These are phyloP conservation scores for Syngnathus rostellatus DNA, from an alignment of 2,797 vertebrate genomes.

Conservation along the genomic window DNA sequence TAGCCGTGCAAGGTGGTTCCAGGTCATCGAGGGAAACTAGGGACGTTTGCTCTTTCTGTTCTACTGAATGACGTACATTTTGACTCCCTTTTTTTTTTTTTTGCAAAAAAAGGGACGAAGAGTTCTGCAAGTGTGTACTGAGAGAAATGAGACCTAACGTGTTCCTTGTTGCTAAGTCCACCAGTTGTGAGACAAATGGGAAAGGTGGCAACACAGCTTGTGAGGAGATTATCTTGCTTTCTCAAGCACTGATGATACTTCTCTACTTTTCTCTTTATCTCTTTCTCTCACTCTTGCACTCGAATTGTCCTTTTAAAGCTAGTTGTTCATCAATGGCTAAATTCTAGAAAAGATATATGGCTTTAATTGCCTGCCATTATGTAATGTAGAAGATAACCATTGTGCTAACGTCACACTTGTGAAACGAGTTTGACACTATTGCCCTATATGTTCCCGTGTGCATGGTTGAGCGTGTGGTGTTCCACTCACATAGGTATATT, in stretches of 20 bases:
- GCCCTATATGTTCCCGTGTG: neutral
- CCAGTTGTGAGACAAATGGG: neutral
- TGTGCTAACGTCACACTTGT: neutral
- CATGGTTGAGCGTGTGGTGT: neutral
- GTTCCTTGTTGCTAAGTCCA: neutral
- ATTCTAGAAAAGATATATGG: neutral
- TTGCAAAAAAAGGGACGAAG: neutral
- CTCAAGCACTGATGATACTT: neutral
- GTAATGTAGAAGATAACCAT: neutral
- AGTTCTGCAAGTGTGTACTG: neutral
- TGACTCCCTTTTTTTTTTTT: neutral
- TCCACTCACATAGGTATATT: neutral
- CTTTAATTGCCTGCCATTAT: neutral
- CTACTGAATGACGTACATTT: neutral
- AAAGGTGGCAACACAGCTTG: neutral
- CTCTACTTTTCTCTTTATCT: too few species aligned
- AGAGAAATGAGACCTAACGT: neutral
- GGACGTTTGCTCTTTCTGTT: neutral
- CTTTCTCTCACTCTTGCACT: too few species aligned
- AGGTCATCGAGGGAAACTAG: constrained; percentile 9
- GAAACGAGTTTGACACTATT: neutral
- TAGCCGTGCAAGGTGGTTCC: constrained; percentile 25
- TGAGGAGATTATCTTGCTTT: neutral
- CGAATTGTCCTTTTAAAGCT: neutral
- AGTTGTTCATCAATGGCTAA: neutral